Evolutionary conservation across 2,797 vertebrate species (phyloP), one percentile per base, ranked within the genome.

Genomic region (Urosaurus nigricauda): DNA sequence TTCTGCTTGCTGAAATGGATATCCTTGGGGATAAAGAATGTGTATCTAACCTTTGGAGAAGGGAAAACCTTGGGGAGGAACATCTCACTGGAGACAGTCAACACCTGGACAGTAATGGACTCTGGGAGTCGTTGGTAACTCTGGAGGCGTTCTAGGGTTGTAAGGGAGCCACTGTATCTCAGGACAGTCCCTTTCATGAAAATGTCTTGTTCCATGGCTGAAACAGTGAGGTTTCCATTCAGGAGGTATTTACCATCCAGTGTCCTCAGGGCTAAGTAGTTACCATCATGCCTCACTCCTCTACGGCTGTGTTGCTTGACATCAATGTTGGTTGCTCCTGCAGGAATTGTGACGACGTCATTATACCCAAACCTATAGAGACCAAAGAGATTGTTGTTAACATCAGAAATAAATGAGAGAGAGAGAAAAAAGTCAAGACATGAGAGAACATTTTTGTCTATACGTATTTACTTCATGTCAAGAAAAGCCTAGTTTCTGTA

Each of bases 151-250:
- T 99, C 99, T 93, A 99, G 91, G 1, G 98, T 98, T 0, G 98
- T 98, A 87, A 98, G 98, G 74, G 98, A 99, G 79, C 99, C 99
- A 0, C 98, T 99, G 97, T 99, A 99, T 87, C 98, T 98, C 1
- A 99, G 96, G 80, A 99, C 97, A 2, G 98, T 98, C 1, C 99
- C 99, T 26, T 97, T 97, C 4, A 99, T 90, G 6, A 97, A 97
- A 92, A 99, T 98, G 95, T 99, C 98, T 96, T 99, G 98, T 93
- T 99, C 98, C 91, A 98, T 96, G 35, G 98, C 98, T 0, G 98
- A 98, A 85, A 99, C 97, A 12, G 98, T 98, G 89, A 98, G 98
- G 96, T 99, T 98, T 2, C 99, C 99, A 0, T 99, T 99, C 82
- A 99, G 97, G 92, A 99, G 97, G 96, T 98, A 99, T 58, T 87